phyloP scores from a whole-genome alignment of 2,113 vertebrate species.

The Smithornis capensis region DNA sequence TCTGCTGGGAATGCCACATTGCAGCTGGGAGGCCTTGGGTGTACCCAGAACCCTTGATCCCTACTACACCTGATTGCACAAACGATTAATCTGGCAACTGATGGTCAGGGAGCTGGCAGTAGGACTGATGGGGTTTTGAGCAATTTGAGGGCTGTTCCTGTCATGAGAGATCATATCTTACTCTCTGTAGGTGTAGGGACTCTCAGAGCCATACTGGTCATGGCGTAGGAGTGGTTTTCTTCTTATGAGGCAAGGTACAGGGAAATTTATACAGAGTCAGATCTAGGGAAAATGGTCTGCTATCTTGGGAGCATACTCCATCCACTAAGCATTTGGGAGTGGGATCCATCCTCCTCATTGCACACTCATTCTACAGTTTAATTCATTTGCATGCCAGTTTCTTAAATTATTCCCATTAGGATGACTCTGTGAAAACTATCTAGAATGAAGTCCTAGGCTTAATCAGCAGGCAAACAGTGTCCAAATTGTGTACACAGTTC shows the following conservation, averaged over 20 bases:
- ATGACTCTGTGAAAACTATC: neutral
- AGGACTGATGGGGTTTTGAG: neutral
- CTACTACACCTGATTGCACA: neutral
- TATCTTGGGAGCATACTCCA: neutral
- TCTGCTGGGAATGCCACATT: neutral
- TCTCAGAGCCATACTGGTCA: neutral
- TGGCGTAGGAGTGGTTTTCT: neutral
- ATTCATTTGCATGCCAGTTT: neutral
- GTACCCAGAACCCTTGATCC: neutral
- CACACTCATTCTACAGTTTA: neutral
- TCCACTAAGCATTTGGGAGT: rapidly evolving
- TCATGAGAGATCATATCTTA: neutral
- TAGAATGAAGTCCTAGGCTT: neutral
- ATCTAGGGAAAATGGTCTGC: neutral
- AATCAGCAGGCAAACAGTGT: neutral
- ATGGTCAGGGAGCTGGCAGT: neutral
- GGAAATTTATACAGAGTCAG: rapidly evolving
- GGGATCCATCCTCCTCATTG: neutral
- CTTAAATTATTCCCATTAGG: neutral
- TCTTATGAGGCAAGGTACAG: neutral
- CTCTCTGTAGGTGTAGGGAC: neutral
- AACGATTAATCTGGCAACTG: neutral
- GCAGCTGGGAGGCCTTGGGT: neutral
- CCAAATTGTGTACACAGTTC: neutral
- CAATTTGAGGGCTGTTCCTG: neutral